Base-by-base conservation (phyloP, 1,140 invertebrate genomes). In the Drosophila auraria region DNA sequence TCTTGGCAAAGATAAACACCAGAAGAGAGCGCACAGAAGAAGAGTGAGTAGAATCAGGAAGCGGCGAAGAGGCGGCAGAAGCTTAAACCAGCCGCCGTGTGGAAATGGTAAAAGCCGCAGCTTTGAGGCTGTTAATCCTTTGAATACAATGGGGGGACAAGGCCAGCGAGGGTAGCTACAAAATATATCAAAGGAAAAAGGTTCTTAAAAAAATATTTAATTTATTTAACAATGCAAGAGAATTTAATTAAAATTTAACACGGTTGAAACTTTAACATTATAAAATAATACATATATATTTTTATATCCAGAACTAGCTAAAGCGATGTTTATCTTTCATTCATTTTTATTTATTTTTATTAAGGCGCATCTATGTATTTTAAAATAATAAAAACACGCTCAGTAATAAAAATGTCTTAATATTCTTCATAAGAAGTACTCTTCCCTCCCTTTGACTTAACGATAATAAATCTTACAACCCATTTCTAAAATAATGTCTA, bases 121-220 rank as follows among this genome's bases (percentile, higher is more conserved):
- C 86, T 78, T 80, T 75, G 79, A 68, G 84, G 81, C 72, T 90
- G 82, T 82, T 90, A 89, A 90, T 90, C 86, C 86, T 86, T 82
- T 90, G 78, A 80, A 77, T 75, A 76, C 75, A 90, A 84, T 68
- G 61, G 69, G 66, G 30, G 71, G 54, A 69, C 68, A 66, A 72
- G 61, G 36, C 50, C 40, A 71, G 53, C 51, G 71, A 54, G 62
- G 84, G 80, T 38, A n/a, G 61, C 49, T 53, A 11, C 5, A 23
- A 64, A 30, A 81, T 27, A 27, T 27, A 36, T 30, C 27, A 30
- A 1, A 20, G 20, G 20, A 20, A 20, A 20, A 20, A 20, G 20
- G 0, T 62, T 2, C 45, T 44, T 15, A 33, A 61, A 20, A 25
- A 51, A 49, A 49, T 20, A 20, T 20, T 20, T 20, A 20, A 20